Conservation (phyloP, 2,113 vertebrate species). For the Paratilapia polleni region DNA sequence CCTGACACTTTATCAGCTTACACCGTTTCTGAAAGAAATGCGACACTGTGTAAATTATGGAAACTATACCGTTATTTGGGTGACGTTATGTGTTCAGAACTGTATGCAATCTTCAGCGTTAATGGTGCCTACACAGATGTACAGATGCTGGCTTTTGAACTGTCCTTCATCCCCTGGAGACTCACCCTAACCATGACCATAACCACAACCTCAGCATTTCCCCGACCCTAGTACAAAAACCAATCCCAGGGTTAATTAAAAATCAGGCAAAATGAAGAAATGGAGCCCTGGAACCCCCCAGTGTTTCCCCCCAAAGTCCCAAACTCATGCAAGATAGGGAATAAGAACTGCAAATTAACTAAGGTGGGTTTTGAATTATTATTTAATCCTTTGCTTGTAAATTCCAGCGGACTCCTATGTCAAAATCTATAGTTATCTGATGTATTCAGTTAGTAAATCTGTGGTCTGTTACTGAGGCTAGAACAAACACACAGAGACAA, state of each 20-base stretch:
- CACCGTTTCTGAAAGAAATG: not conserved
- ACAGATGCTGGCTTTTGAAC: not conserved
- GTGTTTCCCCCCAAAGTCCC: not conserved
- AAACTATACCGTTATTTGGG: not conserved
- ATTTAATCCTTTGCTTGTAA: not conserved
- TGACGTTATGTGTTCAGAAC: not conserved
- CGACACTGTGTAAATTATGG: not conserved
- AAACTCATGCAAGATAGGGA: not conserved
- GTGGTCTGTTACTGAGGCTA: too few species aligned
- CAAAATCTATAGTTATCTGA: not conserved
- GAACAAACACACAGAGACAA: too few species aligned
- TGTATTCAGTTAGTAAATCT: not conserved
- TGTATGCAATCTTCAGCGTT: not conserved
- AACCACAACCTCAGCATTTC: not conserved
- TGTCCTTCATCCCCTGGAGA: not conserved
- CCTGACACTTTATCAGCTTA: not conserved
- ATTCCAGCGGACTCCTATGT: not conserved
- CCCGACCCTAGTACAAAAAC: not conserved
- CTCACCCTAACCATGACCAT: not conserved
- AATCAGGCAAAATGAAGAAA: not conserved
- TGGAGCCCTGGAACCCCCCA: not conserved
- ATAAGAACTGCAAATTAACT: too few species aligned
- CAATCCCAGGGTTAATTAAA: not conserved
- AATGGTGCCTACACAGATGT: not conserved
- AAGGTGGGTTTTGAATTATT: too few species aligned